A percentile compares a stretch with the other conserved stretches of the same genome.
phyloP scores from a whole-genome alignment of 2,113 vertebrate species.

The Lasiurus borealis region DNA sequence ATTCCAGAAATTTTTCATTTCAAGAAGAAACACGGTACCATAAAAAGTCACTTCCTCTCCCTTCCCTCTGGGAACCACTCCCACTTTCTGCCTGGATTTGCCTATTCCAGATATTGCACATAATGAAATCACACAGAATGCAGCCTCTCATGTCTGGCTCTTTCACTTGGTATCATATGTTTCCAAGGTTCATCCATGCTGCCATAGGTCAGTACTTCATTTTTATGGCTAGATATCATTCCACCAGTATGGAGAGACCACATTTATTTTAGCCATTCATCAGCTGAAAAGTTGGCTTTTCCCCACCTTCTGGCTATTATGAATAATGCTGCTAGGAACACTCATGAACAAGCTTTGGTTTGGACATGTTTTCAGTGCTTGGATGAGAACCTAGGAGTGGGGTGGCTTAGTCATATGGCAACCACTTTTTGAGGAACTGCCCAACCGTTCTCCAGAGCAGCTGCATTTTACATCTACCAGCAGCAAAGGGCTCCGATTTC shows the following conservation, averaged over 20 bases:
- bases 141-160: not conserved
- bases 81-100: not conserved
- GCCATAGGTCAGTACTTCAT: fast-evolving
- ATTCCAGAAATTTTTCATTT: not conserved
- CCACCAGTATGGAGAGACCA: fast-evolving
- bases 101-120: fast-evolving
- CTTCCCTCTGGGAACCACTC: fast-evolving
- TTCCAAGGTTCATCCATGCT: not conserved
- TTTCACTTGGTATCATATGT: not conserved
- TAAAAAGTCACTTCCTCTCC: not conserved
- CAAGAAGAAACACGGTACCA: not conserved
- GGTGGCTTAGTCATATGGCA: not conserved
- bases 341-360: not conserved
- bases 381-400: not conserved
- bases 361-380: not conserved
- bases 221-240: not conserved
- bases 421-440: not conserved
- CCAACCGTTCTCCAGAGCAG: not conserved
- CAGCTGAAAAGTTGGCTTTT: too few relatives aligned
- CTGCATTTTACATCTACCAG: not conserved
- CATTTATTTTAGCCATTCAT: not conserved
- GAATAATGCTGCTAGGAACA: not conserved
- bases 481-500: not conserved
- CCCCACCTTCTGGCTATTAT: not conserved
- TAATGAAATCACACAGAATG: fast-evolving